A percentile compares a stretch with the other conserved stretches of the same genome.
Evolutionary conservation across 2,888 invertebrate species (phyloP).

Genomic region (Trachelus iudaicus): DNA sequence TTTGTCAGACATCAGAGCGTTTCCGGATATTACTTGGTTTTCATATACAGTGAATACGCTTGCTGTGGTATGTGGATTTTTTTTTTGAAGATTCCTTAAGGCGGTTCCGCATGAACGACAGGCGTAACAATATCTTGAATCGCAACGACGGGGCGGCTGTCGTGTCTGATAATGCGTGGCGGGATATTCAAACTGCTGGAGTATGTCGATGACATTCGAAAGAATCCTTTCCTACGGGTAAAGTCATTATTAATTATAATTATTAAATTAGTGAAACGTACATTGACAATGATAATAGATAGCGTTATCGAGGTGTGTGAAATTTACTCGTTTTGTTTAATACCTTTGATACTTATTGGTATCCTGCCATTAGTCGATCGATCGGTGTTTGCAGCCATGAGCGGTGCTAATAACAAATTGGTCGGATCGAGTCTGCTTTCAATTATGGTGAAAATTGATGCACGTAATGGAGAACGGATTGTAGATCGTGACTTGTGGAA

Average conservation of each 20-base stretch:
- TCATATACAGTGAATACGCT: neutral
- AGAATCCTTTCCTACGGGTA: neutral
- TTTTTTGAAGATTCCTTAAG: neutral
- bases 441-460: slow-evolving; percentile 37
- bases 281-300: neutral
- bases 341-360: neutral
- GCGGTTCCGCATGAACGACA: neutral
- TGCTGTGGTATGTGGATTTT: neutral
- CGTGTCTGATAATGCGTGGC: neutral
- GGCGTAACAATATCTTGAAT: neutral
- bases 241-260: neutral
- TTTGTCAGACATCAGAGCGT: neutral
- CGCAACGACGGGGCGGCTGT: neutral
- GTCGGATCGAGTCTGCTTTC: neutral
- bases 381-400: neutral
- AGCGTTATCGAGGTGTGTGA: neutral
- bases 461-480: slow-evolving; percentile 34
- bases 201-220: neutral
- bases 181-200: neutral
- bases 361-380: neutral
- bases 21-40: neutral
- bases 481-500: slow-evolving; percentile 31
- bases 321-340: neutral
- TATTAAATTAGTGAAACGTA: neutral
- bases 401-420: neutral